These are phyloP conservation scores for Pachycephala philippinensis DNA, from an alignment of 2,113 vertebrate genomes.

Conservation along the genomic window DNA sequence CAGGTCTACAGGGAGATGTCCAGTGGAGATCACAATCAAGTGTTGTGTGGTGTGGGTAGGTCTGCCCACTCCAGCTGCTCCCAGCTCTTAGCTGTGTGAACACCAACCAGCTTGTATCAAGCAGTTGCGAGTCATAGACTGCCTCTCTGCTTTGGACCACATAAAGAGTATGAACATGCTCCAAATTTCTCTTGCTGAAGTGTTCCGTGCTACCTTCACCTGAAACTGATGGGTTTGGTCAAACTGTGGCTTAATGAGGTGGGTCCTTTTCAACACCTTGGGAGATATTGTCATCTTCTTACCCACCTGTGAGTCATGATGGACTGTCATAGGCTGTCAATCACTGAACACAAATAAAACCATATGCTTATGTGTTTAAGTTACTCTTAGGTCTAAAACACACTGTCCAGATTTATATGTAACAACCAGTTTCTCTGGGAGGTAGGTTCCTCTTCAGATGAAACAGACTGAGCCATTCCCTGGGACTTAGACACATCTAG, in stretches of 20 bases:
- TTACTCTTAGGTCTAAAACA: background rate
- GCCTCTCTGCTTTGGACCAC: background rate
- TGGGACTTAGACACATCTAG: background rate
- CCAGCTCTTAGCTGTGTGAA: background rate
- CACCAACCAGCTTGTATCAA: background rate
- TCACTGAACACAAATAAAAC: background rate
- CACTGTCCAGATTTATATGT: background rate
- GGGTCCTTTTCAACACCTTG: background rate
- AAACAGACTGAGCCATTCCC: background rate
- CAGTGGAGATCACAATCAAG: background rate
- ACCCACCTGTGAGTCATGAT: background rate
- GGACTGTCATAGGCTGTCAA: background rate
- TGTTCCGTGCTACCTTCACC: background rate
- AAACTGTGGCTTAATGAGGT: background rate
- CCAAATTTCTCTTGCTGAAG: background rate
- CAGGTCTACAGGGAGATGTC: background rate
- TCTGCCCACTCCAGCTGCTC: background rate
- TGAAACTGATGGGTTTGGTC: background rate
- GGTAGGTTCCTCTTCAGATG: background rate
- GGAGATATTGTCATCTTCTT: background rate
- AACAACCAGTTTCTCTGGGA: background rate
- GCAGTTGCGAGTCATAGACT: background rate
- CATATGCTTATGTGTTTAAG: background rate
- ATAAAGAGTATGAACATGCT: background rate
- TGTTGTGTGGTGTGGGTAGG: accelerated